Base-by-base conservation (phyloP, 2,113 vertebrate genomes). In the Dascyllus trimaculatus region DNA sequence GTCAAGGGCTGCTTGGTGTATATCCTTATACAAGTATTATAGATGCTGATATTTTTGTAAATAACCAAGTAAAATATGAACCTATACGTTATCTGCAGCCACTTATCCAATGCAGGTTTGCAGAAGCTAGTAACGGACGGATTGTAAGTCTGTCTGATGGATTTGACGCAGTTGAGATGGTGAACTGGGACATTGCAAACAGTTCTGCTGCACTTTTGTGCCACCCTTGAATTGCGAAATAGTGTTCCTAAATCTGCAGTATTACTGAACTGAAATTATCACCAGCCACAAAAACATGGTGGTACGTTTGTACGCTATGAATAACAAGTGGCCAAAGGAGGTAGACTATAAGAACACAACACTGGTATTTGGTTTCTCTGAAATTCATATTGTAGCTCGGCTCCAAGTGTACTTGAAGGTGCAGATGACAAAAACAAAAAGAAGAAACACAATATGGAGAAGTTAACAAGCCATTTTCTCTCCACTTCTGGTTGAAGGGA, bases 391-490 rank as follows among this genome's bases (percentile, higher is more conserved):
- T 32, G 17, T 45, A 22, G 48, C 25, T 77, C 13, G 25, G 43
- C 29, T 35, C 52, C 43, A 72, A 71, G 49, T 35, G 60, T 58
- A n/a, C 78, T 68, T 52, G n/a, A 63, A 56, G 53, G 24, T 66
- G 29, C 15, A 52, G 7, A 53, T 71, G 49, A 69, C 40, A 21
- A 40, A 73, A 88, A 40, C 48, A 81, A 64, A 54, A 40, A 62
- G 82, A 35, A 40, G 56, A 69, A 83, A 74, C 35, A 62, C 45
- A 72, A 75, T 71, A 68, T 26, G 21, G 75, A 66, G 79, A 76
- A 17, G 69, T 45, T 71, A 87, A 87, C 67, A 73, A 87, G 84
- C 63, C 67, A 70, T 71, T 87, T 78, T 81, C 80, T 82, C 59
- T 29, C 78, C 85, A 81, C 78, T 89, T 80, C n/a, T 71, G 70